Evolutionary conservation across 2,113 vertebrate genomes (phyloP).

Genomic region (Phylloscopus whistleri): DNA sequence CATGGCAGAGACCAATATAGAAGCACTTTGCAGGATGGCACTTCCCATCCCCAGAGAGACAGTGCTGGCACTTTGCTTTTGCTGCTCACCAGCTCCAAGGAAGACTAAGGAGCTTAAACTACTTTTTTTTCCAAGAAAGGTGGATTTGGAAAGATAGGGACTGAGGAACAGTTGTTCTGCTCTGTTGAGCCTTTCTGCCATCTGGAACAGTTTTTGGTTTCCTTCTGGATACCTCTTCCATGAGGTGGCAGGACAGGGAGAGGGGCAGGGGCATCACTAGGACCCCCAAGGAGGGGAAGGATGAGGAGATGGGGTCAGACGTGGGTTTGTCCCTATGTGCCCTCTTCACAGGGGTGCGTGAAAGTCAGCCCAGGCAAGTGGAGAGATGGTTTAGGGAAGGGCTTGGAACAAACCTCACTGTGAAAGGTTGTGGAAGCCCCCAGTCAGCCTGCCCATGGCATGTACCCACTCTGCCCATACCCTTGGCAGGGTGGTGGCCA

Average conservation of each 20-base stretch:
- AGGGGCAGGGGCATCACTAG: neutral
- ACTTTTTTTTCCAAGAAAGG: constrained; percentile 19
- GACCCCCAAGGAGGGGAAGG: neutral
- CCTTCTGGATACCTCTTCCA: neutral
- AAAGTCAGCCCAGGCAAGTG: neutral
- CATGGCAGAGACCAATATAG: neutral
- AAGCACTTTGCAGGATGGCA: neutral
- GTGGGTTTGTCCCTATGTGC: neutral
- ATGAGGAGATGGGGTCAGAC: neutral
- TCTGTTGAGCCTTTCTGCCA: constrained; percentile 21
- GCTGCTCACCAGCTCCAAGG: neutral
- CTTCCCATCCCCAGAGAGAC: neutral
- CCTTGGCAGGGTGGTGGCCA: fast-evolving
- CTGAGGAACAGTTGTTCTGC: neutral
- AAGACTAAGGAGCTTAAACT: neutral
- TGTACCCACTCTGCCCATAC: fast-evolving
- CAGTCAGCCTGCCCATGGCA: neutral
- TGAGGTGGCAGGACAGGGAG: neutral
- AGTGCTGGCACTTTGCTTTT: fast-evolving
- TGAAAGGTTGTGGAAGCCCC: fast-evolving
- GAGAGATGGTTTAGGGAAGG: neutral
- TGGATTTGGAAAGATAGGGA: constrained; percentile 24
- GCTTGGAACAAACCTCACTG: neutral
- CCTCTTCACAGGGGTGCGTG: neutral
- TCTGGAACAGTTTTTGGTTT: constrained; percentile 24